Evolutionary conservation across 2,888 invertebrate species (phyloP), one percentile per base, ranked within the genome.

Genomic region (Pecten maximus): DNA sequence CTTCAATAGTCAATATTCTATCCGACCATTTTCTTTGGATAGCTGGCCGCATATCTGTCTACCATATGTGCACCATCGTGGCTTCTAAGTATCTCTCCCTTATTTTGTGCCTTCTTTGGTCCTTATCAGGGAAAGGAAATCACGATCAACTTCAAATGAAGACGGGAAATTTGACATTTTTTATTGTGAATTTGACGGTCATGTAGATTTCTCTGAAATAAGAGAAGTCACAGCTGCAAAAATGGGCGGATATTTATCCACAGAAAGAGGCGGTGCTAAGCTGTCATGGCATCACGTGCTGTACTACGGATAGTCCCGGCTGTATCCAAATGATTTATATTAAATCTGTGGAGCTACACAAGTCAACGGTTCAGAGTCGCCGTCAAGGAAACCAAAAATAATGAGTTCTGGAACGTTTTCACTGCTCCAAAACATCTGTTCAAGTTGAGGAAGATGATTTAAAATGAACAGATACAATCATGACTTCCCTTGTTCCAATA

Each of bases 351-450:
- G 35, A 74, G 35, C 35, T 23, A 74, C 35, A 74, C 74, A 28
- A 35, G 35, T 35, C 74, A 12, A 44, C 44, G 28, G 74, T 74
- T 74, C 74, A 8, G 10, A 35, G 12, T 35, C 74, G 28, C 1
- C 28, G 74, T 74, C 74, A 74, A 35, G 35, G 74, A 74, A 74
- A 74, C 74, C 74, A 74, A 74, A 74, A 74, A 74, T 74, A 74
- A 74, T 74, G 74, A 74, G 74, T 35, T 74, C 35, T 74, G 35
- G 74, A 74, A 74, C 74, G 74, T 74, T 74, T 74, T 74, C 74
- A 15, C 12, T 74, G 74, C 74, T 74, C 74, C 74, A 35, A 74
- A 54, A 35, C 74, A 74, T 74, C 74, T 74, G 74, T 74, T 74
- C 35, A 74, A 74, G 74, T 74, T 28, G 74, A 74, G 74, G 12